These are phyloP conservation scores for Notoglanidium macrostoma DNA, from an alignment of 2,797 vertebrate genomes.

Conservation along the genomic window DNA sequence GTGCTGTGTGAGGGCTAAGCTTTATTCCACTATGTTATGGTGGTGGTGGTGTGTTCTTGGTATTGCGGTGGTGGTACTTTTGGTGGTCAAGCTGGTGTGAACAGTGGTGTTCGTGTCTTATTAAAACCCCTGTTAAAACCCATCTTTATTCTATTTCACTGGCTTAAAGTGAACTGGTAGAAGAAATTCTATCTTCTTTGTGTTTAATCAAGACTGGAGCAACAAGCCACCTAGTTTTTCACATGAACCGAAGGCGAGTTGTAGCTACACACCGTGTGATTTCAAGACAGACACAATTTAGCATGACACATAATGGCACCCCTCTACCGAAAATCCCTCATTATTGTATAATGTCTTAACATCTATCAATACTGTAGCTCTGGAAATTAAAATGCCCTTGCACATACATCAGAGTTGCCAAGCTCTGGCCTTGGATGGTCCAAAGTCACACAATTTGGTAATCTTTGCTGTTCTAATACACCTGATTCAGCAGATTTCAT, in stretches of 20 bases:
- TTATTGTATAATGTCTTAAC: not conserved
- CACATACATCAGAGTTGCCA: not conserved
- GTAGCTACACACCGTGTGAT: not conserved
- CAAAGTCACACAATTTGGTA: not conserved
- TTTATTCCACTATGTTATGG: constrained; percentile 31
- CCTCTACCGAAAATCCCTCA: not conserved
- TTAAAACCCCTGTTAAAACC: not conserved
- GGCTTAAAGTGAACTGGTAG: not conserved
- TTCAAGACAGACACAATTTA: not conserved
- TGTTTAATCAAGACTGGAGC: not conserved
- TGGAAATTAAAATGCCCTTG: not conserved
- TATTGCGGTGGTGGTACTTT: not conserved
- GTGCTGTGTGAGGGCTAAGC: constrained; percentile 60
- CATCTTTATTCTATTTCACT: not conserved
- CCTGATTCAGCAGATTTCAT: not conserved
- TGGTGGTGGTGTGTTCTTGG: not conserved
- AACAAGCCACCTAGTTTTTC: too few species aligned
- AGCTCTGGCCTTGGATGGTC: not conserved
- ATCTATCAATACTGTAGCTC: not conserved
- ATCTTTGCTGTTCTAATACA: not conserved
- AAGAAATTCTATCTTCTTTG: not conserved
- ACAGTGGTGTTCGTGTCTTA: not conserved
- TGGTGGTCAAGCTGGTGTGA: not conserved
- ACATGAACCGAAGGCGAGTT: not conserved
- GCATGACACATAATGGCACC: too few species aligned